phyloP scores from a whole-genome alignment of 2,888 invertebrate genomes.

The Pycnomerus fuliginosus region DNA sequence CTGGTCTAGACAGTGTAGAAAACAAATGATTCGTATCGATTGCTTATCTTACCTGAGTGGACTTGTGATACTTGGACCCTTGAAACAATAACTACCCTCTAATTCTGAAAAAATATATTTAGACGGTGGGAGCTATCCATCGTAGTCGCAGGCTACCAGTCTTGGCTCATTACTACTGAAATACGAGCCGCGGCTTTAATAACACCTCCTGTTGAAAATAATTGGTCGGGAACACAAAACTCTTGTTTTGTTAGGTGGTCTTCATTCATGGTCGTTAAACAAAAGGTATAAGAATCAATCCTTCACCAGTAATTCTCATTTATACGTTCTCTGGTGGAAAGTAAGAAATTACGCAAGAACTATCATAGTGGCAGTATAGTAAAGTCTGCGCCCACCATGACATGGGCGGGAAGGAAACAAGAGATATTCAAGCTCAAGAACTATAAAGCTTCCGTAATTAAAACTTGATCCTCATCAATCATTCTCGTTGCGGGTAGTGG shows the following conservation, averaged over 20 bases:
- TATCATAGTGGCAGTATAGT: too few relatives aligned
- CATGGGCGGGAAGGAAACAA: not conserved
- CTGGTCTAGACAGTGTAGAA: conserved; percentile 39
- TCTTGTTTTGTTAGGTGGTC: conserved; percentile 49
- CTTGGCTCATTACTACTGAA: conserved; percentile 49
- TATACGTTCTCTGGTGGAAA: too few relatives aligned
- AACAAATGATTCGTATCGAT: conserved; percentile 41
- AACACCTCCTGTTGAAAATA: conserved; percentile 51
- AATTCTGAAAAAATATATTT: too few relatives aligned
- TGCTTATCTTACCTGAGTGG: conserved; percentile 31
- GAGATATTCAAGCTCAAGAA: too few relatives aligned
- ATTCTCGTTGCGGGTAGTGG: too few relatives aligned
- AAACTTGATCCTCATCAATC: too few relatives aligned
- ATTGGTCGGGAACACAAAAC: conserved; percentile 50
- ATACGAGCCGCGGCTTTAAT: conserved; percentile 49
- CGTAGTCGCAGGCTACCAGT: conserved; percentile 47
- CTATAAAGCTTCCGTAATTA: too few relatives aligned
- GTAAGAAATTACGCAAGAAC: too few relatives aligned
- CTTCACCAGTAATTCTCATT: conserved; percentile 12
- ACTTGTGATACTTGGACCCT: conserved; percentile 10
- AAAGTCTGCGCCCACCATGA: not conserved
- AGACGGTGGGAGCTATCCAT: conserved; percentile 37
- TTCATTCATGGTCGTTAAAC: conserved; percentile 23
- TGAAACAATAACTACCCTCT: conserved; percentile 28
- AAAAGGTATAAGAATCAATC: conserved; percentile 22